Conservation (phyloP, 2,113 vertebrate genomes). For the Morone saxatilis region DNA sequence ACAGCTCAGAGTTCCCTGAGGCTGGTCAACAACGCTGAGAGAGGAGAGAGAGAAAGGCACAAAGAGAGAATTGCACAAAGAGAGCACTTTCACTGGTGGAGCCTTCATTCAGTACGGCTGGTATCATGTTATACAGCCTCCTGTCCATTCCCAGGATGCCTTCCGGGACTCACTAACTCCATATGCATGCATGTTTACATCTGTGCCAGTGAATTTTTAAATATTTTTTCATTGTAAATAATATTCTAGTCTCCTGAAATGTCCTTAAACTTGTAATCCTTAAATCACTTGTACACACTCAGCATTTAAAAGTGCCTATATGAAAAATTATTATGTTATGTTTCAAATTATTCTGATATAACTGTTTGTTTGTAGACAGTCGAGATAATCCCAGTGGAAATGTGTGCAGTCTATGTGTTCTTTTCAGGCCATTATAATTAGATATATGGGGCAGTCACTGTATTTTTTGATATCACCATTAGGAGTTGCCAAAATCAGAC, state of each 20-base stretch:
- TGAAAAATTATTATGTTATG: not conserved
- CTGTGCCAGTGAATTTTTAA: not conserved
- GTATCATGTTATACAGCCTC: constrained; percentile 41
- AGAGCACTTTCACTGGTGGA: constrained; percentile 44
- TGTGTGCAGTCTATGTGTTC: not conserved
- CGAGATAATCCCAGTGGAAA: not conserved
- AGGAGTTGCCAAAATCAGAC: not conserved
- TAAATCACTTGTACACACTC: not conserved
- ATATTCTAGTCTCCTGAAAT: not conserved
- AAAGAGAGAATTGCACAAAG: constrained; percentile 65
- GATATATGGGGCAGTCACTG: too few species aligned
- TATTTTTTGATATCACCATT: too few species aligned
- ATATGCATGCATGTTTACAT: not conserved
- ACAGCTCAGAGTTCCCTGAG: constrained; percentile 54
- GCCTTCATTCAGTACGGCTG: constrained; percentile 37
- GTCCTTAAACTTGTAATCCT: not conserved
- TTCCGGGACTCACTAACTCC: constrained; percentile 23
- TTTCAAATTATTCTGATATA: not conserved
- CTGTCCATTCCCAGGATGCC: constrained; percentile 23
- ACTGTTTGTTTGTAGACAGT: not conserved
- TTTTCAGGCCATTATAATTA: not conserved
- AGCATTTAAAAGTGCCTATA: not conserved
- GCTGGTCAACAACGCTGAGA: constrained; percentile 56
- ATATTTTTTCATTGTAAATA: not conserved
- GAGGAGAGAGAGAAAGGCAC: constrained; percentile 27